Conservation (phyloP, 2,888 invertebrate genomes). For the Encarsia formosa region DNA sequence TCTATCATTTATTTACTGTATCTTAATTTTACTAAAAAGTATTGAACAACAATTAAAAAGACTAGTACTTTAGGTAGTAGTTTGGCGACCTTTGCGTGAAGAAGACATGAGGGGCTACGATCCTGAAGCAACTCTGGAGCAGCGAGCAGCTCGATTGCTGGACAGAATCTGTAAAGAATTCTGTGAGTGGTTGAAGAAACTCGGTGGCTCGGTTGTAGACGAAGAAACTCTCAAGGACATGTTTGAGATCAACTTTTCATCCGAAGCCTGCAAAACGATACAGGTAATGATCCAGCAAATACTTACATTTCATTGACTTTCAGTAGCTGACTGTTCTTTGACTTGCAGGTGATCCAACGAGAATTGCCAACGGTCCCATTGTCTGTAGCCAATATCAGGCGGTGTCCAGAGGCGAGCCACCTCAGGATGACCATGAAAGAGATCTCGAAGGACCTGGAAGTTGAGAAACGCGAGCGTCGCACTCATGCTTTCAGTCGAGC, state of each 20-base stretch:
- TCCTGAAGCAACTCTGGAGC: conserved; percentile 42
- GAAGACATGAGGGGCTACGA: conserved; percentile 43
- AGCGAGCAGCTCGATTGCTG: conserved; percentile 39
- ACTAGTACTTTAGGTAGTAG: conserved; percentile 36
- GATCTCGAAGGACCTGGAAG: conserved; percentile 53
- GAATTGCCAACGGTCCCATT: conserved; percentile 60
- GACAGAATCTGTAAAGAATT: conserved; percentile 55
- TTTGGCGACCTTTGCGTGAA: conserved; percentile 41
- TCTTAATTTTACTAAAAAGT: too few relatives aligned
- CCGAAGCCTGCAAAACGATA: conserved; percentile 42
- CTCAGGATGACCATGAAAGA: conserved; percentile 54
- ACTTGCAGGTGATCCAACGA: conserved; percentile 51
- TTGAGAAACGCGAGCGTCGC: conserved; percentile 54
- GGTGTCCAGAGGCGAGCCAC: conserved; percentile 54
- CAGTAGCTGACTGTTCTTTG: background rate
- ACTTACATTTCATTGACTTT: background rate
- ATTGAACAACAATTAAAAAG: too few relatives aligned
- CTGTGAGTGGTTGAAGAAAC: conserved; percentile 55
- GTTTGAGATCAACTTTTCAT: conserved; percentile 54
- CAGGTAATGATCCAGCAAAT: conserved; percentile 33
- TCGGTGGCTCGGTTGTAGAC: conserved; percentile 53
- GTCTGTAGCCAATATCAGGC: conserved; percentile 54
- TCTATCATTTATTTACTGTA: background rate
- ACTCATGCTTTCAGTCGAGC: conserved; percentile 55
- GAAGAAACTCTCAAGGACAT: conserved; percentile 57